A percentile compares a stretch with the other conserved stretches of the same genome.
Conservation (phyloP, 92 coral and sea anemone species). For the Zoanthus sansibaricus region DNA sequence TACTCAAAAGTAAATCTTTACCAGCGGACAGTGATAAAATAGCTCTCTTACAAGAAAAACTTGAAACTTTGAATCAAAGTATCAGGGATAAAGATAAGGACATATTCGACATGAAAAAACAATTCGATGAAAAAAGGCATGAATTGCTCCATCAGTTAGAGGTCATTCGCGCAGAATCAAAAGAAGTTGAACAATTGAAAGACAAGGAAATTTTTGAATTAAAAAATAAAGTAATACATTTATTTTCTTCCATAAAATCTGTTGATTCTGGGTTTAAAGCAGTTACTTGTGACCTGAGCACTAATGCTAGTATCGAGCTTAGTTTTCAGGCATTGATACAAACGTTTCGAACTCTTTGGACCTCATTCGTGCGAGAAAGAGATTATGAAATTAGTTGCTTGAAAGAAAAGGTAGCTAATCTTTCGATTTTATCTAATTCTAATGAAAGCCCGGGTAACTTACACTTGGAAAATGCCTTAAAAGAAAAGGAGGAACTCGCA, state of each 20-base stretch:
- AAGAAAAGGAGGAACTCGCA: conserved; percentile 82
- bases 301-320: conserved; percentile 40
- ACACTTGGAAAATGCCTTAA: conserved; percentile 72
- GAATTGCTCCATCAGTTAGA: conserved; percentile 67
- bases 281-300: conserved; percentile 42
- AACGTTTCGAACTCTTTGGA: conserved; percentile 72
- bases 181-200: conserved; percentile 63
- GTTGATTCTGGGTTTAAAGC: conserved; percentile 64
- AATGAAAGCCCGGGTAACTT: conserved; percentile 59
- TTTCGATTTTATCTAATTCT: conserved; percentile 69
- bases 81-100: conserved; percentile 64
- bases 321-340: conserved; percentile 82
- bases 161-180: conserved; percentile 64
- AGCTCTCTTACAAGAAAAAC: conserved; percentile 64
- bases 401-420: conserved; percentile 80
- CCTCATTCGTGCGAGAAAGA: conserved; percentile 70
- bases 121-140: conserved; percentile 64
- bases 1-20: conserved; percentile 11
- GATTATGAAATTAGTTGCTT: conserved; percentile 84
- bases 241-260: conserved; percentile 52
- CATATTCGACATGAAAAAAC: conserved; percentile 67
- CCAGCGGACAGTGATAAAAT: conserved; percentile 59
- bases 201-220: conserved; percentile 70
- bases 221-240: conserved; percentile 72
- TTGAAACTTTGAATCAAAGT: conserved; percentile 51